Evolutionary conservation across 2,113 vertebrate species (phyloP), one percentile per base, ranked within the genome.

Genomic region (Nerophis ophidion): DNA sequence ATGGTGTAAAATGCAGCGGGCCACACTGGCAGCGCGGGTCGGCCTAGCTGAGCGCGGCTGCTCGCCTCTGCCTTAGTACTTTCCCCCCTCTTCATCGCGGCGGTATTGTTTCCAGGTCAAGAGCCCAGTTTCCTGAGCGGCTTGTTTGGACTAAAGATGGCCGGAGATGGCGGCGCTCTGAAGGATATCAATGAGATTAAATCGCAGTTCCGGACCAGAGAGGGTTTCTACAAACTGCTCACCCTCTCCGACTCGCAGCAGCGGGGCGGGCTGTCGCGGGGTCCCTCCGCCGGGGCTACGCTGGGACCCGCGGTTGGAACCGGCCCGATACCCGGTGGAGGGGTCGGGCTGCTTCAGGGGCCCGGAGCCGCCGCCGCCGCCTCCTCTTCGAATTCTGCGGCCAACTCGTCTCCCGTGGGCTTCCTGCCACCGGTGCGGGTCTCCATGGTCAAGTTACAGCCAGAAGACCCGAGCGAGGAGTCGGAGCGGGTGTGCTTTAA

Each of bases 401-500:
- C 87, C 73, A 87, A 71, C 87, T 89, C 89, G 58, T 91, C 92
- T 13, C 90, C 91, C 10, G 89, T 88, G 38, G 92, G 92, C 52
- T 91, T 93, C 66, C 86, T 93, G 70, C 93, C 93, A 4, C 92
- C 93, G 38, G 93, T 95, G 40, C 90, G 93, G 68, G 93, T 95
- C 69, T 94, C 92, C 56, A 90, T 95, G 80, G 93, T 95, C 51
- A 93, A 93, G 76, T 91, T 94, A 8, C 90, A 92, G 73, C 91
- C 91, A 52, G 91, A 93, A n/a, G 90, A 92, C 67, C 89, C 91
- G 60, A 70, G 92, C 59, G 91, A 92, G 48, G 92, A 93, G 51
- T 93, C 93, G 14, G 93, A 94, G 84, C 87, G 93, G 13, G 92
- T 95, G 68, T 95, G 93, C 80, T 95, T 94, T 88, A 95, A 94